Evolutionary conservation across 2,888 invertebrate genomes (phyloP).

Genomic region (Sarcophaga subvicina): DNA sequence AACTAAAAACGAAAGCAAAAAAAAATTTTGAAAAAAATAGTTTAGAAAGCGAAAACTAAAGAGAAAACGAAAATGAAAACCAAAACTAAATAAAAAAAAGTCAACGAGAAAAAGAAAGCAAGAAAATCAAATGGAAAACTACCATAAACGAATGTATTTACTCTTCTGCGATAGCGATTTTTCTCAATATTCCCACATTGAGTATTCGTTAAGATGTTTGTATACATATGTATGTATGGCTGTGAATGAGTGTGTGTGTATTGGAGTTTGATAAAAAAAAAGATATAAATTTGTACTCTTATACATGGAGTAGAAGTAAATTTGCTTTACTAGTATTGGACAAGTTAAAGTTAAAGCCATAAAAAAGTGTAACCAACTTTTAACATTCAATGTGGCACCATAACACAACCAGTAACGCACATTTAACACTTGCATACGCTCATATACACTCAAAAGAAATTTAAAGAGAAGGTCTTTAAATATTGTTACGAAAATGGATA

Average conservation of each 20-base stretch:
- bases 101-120: background rate
- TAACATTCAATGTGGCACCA: conserved; percentile 15
- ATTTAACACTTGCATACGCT: conserved; percentile 19
- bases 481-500: too few species aligned
- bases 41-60: conserved; percentile 24
- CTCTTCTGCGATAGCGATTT: background rate
- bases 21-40: conserved; percentile 39
- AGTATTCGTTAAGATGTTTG: background rate
- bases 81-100: too few species aligned
- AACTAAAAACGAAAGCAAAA: conserved; percentile 7
- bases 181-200: background rate
- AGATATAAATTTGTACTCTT: too few species aligned
- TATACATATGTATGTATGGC: background rate
- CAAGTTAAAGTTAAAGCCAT: conserved; percentile 42
- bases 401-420: background rate
- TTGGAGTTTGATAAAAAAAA: too few species aligned
- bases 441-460: conserved; percentile 17
- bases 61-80: background rate
- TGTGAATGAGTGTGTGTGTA: background rate
- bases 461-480: background rate
- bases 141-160: background rate
- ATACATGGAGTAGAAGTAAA: background rate
- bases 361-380: conserved; percentile 43
- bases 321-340: conserved; percentile 37
- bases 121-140: background rate